Evolutionary conservation across 2,888 invertebrate species (phyloP).

Genomic region (Watsonalla binaria): DNA sequence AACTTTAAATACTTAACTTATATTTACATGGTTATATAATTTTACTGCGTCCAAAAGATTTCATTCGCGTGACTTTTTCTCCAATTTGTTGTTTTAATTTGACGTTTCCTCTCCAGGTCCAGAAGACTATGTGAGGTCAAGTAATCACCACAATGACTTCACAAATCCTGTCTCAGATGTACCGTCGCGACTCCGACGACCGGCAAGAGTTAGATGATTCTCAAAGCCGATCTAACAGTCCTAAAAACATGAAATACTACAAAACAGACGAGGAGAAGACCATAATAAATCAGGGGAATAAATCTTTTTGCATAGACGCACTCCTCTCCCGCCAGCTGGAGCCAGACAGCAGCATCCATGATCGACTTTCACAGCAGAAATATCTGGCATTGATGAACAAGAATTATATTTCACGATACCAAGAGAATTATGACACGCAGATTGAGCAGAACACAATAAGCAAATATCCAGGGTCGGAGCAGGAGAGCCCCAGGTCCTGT

Average conservation of each 20-base stretch:
- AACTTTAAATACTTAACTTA: too few relatives aligned
- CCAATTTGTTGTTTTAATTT: background rate
- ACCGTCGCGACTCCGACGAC: constrained; percentile 56
- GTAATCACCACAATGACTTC: constrained; percentile 12
- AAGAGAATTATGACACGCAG: constrained; percentile 67
- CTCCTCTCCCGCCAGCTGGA: constrained; percentile 81
- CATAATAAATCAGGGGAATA: constrained; percentile 69
- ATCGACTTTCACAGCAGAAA: constrained; percentile 59
- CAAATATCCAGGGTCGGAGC: constrained; percentile 42
- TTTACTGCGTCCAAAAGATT: too few relatives aligned
- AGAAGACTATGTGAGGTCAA: constrained; percentile 5
- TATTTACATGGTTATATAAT: too few relatives aligned
- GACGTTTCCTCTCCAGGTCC: constrained; percentile 1
- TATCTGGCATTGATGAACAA: constrained; percentile 61
- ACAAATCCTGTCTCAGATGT: constrained; percentile 33
- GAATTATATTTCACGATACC: constrained; percentile 59
- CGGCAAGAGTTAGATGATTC: constrained; percentile 52
- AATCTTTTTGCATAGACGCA: constrained; percentile 95
- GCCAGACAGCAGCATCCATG: constrained; percentile 49
- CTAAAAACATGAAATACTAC: constrained; percentile 63
- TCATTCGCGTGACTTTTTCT: too few relatives aligned
- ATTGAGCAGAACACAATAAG: constrained; percentile 69
- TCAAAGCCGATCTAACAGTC: constrained; percentile 59
- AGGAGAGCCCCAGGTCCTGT: constrained; percentile 51
- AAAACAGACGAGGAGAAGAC: constrained; percentile 58